Evolutionary conservation across 2,888 invertebrate genomes (phyloP).

Genomic region (Caenorhabditis sinica): DNA sequence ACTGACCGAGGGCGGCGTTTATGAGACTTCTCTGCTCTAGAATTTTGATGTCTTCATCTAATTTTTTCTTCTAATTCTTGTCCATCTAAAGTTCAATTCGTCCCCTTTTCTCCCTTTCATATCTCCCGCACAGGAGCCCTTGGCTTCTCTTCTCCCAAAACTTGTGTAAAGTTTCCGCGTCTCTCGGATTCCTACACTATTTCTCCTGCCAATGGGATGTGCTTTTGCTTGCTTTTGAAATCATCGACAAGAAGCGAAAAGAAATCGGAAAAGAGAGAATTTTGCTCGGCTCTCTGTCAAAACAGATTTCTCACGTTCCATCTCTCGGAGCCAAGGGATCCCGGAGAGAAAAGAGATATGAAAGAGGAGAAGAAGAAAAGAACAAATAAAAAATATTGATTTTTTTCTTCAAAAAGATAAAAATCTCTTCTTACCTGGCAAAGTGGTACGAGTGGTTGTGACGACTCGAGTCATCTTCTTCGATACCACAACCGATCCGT

Average conservation of each 20-base stretch:
- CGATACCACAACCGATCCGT: conserved; percentile 82
- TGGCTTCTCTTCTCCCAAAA: conserved; percentile 38
- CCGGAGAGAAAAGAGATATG: background rate
- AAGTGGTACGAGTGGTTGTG: conserved; percentile 82
- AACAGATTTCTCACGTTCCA: conserved; percentile 62
- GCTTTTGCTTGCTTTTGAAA: conserved; percentile 40
- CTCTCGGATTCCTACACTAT: conserved; percentile 13
- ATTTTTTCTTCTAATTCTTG: too few species aligned
- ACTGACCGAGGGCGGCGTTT: too few species aligned
- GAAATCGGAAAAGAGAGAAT: too few species aligned
- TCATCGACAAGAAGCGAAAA: conserved; percentile 14
- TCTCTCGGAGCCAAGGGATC: conserved; percentile 1
- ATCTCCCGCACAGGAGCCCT: conserved; percentile 24
- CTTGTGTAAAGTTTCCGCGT: conserved; percentile 48
- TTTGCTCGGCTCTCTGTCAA: conserved; percentile 26
- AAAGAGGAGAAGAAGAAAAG: conserved; percentile 5
- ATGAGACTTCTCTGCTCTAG: too few species aligned
- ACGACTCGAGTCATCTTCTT: conserved; percentile 83
- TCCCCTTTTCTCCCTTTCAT: conserved; percentile 6
- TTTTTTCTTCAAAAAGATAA: background rate
- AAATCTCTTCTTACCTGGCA: conserved; percentile 75
- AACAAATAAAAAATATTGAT: conserved; percentile 41
- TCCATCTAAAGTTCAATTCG: conserved; percentile 20
- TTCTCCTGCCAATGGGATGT: background rate
- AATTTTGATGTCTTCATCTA: background rate